Evolutionary conservation across 1,140 invertebrate species (phyloP).

Genomic region (Philopotamus ludificatus): DNA sequence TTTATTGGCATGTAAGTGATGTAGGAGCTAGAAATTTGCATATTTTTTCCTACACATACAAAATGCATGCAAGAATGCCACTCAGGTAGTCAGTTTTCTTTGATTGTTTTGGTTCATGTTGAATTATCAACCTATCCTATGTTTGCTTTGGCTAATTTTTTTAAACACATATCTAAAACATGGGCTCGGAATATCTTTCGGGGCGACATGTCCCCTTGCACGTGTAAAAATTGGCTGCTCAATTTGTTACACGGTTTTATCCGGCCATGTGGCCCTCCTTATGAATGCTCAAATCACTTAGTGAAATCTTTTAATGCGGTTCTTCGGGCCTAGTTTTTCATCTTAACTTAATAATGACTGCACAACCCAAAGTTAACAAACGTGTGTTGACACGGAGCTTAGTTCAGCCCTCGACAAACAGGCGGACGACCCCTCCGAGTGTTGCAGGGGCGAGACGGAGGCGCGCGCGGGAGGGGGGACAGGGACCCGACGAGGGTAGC

Average conservation of each 20-base stretch:
- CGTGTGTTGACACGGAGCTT: conserved; percentile 27
- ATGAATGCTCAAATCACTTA: conserved; percentile 20
- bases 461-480: neutral
- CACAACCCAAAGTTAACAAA: conserved; percentile 28
- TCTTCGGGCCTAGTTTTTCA: conserved; percentile 18
- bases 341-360: conserved; percentile 32
- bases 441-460: neutral
- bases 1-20: too few relatives aligned
- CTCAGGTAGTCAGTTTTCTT: too few relatives aligned
- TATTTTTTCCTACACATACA: too few relatives aligned
- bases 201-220: too few relatives aligned
- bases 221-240: neutral
- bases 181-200: too few relatives aligned
- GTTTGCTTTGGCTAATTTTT: too few relatives aligned
- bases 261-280: neutral
- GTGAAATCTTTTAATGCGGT: conserved; percentile 29
- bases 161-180: too few relatives aligned
- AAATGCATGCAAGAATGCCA: too few relatives aligned
- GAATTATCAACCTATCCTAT: too few relatives aligned
- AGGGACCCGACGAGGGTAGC: neutral
- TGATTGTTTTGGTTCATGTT: too few relatives aligned
- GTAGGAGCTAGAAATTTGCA: too few relatives aligned
- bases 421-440: neutral
- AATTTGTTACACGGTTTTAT: neutral
- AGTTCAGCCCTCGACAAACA: conserved; percentile 14